Evolutionary conservation across 1,140 invertebrate genomes (phyloP).

Genomic region (Lamellibrachia luymesi): DNA sequence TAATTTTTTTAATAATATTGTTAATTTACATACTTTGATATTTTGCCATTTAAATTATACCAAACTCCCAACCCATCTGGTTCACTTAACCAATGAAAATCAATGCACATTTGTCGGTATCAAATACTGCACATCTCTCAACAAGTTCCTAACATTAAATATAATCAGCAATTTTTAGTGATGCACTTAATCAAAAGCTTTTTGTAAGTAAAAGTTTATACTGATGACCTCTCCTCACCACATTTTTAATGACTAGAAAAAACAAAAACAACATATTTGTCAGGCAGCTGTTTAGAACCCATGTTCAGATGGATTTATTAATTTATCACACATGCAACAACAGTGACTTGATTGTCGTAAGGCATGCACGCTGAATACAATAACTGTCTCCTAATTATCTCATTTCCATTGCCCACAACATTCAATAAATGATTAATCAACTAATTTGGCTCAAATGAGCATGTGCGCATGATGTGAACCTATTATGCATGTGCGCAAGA

Average conservation of each 20-base stretch:
- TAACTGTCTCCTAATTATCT: not conserved
- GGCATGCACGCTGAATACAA: not conserved
- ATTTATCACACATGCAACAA: not conserved
- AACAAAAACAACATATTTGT: not conserved
- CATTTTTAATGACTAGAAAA: not conserved
- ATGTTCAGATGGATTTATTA: not conserved
- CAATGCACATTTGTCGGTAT: no score
- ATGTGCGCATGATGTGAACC: not conserved
- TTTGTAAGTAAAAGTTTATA: not conserved
- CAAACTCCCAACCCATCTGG: no score
- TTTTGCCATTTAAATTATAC: no score
- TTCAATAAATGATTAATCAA: not conserved
- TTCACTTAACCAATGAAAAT: no score
- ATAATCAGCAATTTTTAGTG: not conserved
- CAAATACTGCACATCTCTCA: no score
- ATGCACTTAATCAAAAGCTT: not conserved
- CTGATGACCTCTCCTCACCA: not conserved
- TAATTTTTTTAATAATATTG: no score
- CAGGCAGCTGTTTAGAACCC: not conserved
- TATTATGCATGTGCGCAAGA: not conserved
- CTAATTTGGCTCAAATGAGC: conserved; percentile 1
- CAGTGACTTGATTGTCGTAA: not conserved
- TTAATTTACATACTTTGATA: no score
- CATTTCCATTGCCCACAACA: not conserved
- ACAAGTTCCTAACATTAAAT: no score